These are phyloP conservation scores for Actinemys pallida DNA, from an alignment of 2,113 vertebrate genomes.

Conservation along the genomic window DNA sequence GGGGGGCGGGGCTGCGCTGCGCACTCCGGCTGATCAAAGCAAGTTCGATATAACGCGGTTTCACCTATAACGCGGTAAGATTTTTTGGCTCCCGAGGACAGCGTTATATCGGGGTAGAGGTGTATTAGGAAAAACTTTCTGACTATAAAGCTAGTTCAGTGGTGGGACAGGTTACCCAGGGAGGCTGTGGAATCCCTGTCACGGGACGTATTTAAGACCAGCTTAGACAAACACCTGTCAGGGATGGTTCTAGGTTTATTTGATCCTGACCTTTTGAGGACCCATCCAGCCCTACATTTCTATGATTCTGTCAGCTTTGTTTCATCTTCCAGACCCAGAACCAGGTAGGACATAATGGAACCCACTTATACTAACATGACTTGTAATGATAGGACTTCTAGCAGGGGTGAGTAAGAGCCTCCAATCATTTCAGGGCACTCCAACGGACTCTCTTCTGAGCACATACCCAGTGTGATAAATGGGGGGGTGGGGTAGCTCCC, in stretches of 20 bases:
- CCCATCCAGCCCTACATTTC: not conserved
- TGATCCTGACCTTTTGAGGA: not conserved
- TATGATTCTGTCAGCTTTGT: not conserved
- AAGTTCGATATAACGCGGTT: too few species aligned
- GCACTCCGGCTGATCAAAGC: too few species aligned
- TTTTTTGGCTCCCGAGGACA: too few species aligned
- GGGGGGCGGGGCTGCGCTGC: too few species aligned
- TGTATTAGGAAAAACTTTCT: not conserved
- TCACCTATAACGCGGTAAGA: too few species aligned
- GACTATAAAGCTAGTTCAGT: not conserved
- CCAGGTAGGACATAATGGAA: not conserved
- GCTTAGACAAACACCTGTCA: not conserved
- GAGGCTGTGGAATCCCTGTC: not conserved
- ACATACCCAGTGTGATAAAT: too few species aligned
- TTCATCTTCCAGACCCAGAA: not conserved
- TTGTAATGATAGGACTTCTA: not conserved
- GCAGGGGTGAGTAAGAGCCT: not conserved
- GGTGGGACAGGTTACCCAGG: not conserved
- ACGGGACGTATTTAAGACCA: not conserved
- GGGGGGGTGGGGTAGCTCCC: too few species aligned
- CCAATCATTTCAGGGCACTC: not conserved
- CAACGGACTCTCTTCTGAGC: not conserved
- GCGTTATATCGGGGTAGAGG: too few species aligned
- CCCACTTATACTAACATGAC: rapidly evolving
- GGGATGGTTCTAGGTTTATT: not conserved